Evolutionary conservation across 2,797 vertebrate species (phyloP).

Genomic region (Poliocrania exsul): DNA sequence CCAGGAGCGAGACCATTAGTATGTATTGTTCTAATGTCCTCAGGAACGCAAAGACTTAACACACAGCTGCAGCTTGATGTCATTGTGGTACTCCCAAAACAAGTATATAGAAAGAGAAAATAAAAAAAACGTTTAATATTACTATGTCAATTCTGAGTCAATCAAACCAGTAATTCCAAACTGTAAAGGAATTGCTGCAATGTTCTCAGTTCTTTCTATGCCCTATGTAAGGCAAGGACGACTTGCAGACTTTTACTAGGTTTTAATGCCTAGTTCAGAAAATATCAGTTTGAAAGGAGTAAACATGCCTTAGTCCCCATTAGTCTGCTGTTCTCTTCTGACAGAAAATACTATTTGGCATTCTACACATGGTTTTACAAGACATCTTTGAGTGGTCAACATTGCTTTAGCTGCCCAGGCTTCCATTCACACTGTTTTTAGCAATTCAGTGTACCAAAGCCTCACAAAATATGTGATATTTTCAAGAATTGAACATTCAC

Average conservation of each 20-base stretch:
- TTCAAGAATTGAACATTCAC: background rate
- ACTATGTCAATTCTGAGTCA: background rate
- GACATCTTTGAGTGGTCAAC: accelerated
- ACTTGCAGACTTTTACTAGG: background rate
- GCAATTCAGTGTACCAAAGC: background rate
- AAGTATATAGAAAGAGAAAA: background rate
- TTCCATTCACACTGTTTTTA: background rate
- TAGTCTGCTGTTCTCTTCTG: background rate
- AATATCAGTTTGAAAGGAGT: background rate
- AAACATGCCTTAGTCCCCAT: background rate
- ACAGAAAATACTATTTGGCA: background rate
- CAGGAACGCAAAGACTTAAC: background rate
- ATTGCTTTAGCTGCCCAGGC: accelerated
- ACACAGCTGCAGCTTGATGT: slow-evolving; percentile 1
- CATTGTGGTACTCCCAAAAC: background rate
- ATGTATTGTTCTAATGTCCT: slow-evolving; percentile 16
- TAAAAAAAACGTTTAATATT: background rate
- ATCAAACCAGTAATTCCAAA: background rate
- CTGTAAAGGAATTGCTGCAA: background rate
- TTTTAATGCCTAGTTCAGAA: background rate
- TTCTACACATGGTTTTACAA: background rate
- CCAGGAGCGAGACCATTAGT: background rate
- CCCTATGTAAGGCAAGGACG: accelerated
- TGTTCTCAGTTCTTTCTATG: background rate
- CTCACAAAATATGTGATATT: accelerated